Evolutionary conservation across 2,888 invertebrate genomes (phyloP).

Genomic region (Ophion ellenae): DNA sequence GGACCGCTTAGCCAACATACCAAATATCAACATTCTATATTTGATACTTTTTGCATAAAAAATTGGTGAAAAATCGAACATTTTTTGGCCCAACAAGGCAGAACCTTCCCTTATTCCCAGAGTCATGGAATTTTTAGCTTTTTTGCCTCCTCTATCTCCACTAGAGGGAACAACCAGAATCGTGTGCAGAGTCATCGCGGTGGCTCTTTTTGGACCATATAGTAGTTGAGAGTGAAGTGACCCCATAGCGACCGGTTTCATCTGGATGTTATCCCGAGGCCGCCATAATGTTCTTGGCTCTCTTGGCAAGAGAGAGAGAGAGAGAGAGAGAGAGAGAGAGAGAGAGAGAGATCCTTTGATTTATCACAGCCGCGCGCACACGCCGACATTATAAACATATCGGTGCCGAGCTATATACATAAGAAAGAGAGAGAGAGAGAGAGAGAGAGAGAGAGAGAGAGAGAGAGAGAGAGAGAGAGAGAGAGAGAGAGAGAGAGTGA

Average conservation of each 20-base stretch:
- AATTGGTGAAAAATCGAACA: no score
- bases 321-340: slow-evolving; percentile 43
- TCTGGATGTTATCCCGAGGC: slow-evolving; percentile 37
- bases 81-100: no score
- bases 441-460: slow-evolving; percentile 18
- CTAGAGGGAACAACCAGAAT: slow-evolving; percentile 37
- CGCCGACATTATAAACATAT: slow-evolving; percentile 77
- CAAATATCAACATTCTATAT: no score
- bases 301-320: background rate
- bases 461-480: slow-evolving; percentile 31
- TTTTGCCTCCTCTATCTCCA: slow-evolving; percentile 4
- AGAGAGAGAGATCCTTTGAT: slow-evolving; percentile 59
- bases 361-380: slow-evolving; percentile 61
- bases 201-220: slow-evolving; percentile 48
- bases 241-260: slow-evolving; percentile 62
- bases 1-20: no score
- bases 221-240: slow-evolving; percentile 60
- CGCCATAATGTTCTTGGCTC: slow-evolving; percentile 56
- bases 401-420: slow-evolving; percentile 26
- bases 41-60: no score
- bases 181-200: slow-evolving; percentile 19
- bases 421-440: slow-evolving; percentile 25
- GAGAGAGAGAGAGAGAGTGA: slow-evolving; percentile 22
- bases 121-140: slow-evolving; percentile 13
- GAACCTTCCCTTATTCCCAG: slow-evolving; percentile 27